Percentiles rank a stretch among this genome's conserved stretches.
phyloP scores from a whole-genome alignment of 2,797 vertebrate species.

The Channa striata region DNA sequence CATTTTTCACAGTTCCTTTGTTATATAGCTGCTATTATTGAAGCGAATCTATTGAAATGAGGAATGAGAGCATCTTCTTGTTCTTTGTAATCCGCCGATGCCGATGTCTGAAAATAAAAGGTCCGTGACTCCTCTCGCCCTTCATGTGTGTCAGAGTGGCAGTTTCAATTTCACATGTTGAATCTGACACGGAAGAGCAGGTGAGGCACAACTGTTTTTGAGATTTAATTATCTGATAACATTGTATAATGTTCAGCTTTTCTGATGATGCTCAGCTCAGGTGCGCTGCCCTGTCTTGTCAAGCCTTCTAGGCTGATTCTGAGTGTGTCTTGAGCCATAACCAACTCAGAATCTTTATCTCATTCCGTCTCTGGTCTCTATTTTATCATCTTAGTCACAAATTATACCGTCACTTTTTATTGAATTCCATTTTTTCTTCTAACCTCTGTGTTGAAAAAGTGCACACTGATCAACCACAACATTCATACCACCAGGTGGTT shows the following conservation, averaged over 20 bases:
- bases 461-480: no score
- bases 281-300: slow-evolving; percentile 47
- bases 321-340: slow-evolving; percentile 60
- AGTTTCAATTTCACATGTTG: slow-evolving; percentile 76
- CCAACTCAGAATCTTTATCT: slow-evolving; percentile 58
- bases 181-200: slow-evolving; percentile 71
- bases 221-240: slow-evolving; percentile 88
- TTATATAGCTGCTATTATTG: slow-evolving; percentile 60
- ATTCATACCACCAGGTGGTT: no score
- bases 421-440: slow-evolving; percentile 39
- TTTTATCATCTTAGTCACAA: slow-evolving; percentile 58
- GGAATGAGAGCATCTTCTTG: slow-evolving; percentile 60
- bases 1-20: slow-evolving; percentile 65
- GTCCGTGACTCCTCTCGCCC: slow-evolving; percentile 15
- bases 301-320: slow-evolving; percentile 21
- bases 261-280: slow-evolving; percentile 69
- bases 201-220: slow-evolving; percentile 75
- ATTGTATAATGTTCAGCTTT: slow-evolving; percentile 74
- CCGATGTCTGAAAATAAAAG: slow-evolving; percentile 50
- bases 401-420: slow-evolving; percentile 63
- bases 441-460: slow-evolving; percentile 13
- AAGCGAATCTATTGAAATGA: slow-evolving; percentile 58
- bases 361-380: slow-evolving; percentile 32
- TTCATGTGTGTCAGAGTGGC: slow-evolving; percentile 58
- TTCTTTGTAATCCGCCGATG: slow-evolving; percentile 51